Conservation (phyloP, 2,797 vertebrate genomes). For the Lates japonicus region DNA sequence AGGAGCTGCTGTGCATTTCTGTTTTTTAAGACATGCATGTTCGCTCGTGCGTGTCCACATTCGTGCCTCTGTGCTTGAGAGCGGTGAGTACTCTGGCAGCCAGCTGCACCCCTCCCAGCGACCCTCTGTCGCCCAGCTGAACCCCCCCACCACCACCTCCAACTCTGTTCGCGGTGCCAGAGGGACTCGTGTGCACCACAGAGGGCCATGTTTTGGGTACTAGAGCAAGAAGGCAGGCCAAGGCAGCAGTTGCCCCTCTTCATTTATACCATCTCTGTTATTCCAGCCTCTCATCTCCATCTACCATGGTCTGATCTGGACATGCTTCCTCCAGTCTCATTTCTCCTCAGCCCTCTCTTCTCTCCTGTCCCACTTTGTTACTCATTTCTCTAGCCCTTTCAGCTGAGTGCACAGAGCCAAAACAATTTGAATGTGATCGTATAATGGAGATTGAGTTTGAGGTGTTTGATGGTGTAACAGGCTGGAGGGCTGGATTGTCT, state of each 20-base stretch:
- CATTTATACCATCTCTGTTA: conserved; percentile 57
- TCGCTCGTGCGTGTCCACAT: conserved; percentile 16
- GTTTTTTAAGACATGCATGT: neutral
- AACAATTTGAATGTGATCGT: conserved; percentile 37
- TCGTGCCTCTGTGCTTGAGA: conserved; percentile 33
- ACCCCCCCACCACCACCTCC: conserved; percentile 34
- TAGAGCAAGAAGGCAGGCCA: conserved; percentile 69
- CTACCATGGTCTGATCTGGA: conserved; percentile 47
- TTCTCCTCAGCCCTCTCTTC: neutral
- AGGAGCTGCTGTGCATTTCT: neutral
- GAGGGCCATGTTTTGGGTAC: conserved; percentile 75
- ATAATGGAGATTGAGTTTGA: conserved; percentile 46
- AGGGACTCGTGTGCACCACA: conserved; percentile 83
- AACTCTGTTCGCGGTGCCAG: conserved; percentile 69
- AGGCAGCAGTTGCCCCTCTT: conserved; percentile 76
- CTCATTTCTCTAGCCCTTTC: conserved; percentile 35
- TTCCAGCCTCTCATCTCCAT: conserved; percentile 63
- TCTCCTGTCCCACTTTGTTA: conserved; percentile 23
- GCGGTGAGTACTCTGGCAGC: conserved; percentile 75
- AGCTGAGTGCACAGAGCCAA: conserved; percentile 28
- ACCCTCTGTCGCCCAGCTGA: conserved; percentile 83
- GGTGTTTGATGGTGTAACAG: conserved; percentile 51
- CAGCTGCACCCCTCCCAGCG: conserved; percentile 83
- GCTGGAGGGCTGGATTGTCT: conserved; percentile 51
- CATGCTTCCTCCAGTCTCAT: conserved; percentile 29